Evolutionary conservation across 2,888 invertebrate species (phyloP), one percentile per base, ranked within the genome.

Genomic region (Noctua comes): DNA sequence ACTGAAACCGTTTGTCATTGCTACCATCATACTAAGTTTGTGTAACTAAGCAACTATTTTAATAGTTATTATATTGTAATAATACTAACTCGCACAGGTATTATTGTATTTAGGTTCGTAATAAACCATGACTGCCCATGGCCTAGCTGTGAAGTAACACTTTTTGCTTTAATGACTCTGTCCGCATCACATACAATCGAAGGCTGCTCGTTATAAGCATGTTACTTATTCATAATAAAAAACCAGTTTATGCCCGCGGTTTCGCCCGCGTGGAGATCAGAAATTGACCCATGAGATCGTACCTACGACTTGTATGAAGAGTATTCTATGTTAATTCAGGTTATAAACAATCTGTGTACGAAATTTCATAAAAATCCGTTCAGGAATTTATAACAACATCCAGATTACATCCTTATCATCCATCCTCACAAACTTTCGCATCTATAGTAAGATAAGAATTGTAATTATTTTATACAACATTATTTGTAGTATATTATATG

Each of bases 61-160:
- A 24, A 57, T 69, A 62, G 83, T 73, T 54, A 83, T 83, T 66
- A 73, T 73, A 73, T 64, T 48, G 31, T 82, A 71, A 66, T 84
- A 51, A 72, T 72, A 68, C 62, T 73, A 73, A 71, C 80, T 64
- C 27, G 46, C 51, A 46, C 48, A 51, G 16, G n/a, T 77, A 65
- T 80, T 68, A 46, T 66, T 82, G 75, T 31, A 77, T 71, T 64
- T 68, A 84, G 54, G 76, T 79, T 64, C 27, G 51, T 84, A 85
- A 88, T 82, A 80, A 73, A 79, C 79, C 83, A 77, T 85, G 86
- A 72, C 70, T 83, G 83, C 68, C 83, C 83, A 83, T 86, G 86
- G 77, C 84, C 80, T 83, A 77, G 72, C 80, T 79, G 59, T 80
- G 77, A 84, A 70, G 68, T 72, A 79, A 76, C 68, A 73, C 74